Conservation (phyloP, 2,113 vertebrate species). For the Calcarius ornatus region DNA sequence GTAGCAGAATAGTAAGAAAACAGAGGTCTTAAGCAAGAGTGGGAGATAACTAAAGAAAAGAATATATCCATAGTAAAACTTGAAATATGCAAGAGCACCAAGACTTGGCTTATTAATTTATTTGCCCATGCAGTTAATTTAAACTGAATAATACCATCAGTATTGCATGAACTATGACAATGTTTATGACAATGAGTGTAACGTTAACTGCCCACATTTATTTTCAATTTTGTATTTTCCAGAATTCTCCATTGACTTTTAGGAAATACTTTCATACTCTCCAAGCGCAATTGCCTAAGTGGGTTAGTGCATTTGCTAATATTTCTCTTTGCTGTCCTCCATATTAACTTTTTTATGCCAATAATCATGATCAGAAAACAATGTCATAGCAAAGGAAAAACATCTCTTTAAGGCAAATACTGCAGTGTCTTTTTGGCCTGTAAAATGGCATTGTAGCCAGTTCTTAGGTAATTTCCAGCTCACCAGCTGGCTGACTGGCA, state of each 20-base stretch:
- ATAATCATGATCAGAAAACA: background rate
- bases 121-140: background rate
- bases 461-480: background rate
- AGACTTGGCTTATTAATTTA: background rate
- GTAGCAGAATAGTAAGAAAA: background rate
- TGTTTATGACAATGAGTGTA: background rate
- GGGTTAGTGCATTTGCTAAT: background rate
- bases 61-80: background rate
- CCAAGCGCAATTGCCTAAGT: background rate
- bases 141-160: background rate
- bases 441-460: background rate
- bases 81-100: background rate
- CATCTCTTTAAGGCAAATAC: background rate
- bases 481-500: constrained; percentile 50
- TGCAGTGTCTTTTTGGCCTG: background rate
- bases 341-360: background rate
- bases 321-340: background rate
- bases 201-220: background rate
- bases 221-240: background rate
- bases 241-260: background rate
- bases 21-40: background rate
- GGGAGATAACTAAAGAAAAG: background rate
- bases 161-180: background rate
- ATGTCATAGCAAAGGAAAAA: background rate
- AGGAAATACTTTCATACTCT: background rate